Conservation (phyloP, 2,888 invertebrate species). For the Trissoscelio sp. region DNA sequence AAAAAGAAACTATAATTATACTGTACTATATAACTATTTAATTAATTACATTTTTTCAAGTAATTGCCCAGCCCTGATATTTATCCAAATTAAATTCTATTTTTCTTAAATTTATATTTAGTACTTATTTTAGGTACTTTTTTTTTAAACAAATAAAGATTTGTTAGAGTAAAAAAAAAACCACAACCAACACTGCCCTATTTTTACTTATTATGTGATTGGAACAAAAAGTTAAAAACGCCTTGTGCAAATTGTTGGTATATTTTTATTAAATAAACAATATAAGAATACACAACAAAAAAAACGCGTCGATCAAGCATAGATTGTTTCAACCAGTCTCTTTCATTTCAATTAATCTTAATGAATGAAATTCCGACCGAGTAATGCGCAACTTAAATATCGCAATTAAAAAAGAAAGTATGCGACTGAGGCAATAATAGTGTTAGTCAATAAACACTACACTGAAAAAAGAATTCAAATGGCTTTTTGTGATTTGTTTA, state of each 20-base stretch:
- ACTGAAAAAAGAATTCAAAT: neutral
- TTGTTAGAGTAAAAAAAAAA: too few species aligned
- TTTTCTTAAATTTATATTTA: too few species aligned
- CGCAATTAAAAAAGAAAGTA: too few species aligned
- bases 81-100: too few species aligned
- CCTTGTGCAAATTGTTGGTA: constrained; percentile 33
- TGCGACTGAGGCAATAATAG: too few species aligned
- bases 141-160: too few species aligned
- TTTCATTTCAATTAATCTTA: too few species aligned
- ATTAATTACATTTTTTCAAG: too few species aligned
- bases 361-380: constrained; percentile 9
- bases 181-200: constrained; percentile 40
- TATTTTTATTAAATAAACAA: constrained; percentile 59
- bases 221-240: constrained; percentile 18
- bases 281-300: constrained; percentile 60
- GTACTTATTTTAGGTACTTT: too few species aligned
- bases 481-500: neutral
- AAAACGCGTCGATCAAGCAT: constrained; percentile 43
- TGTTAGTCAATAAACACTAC: neutral
- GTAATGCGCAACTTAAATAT: constrained; percentile 10
- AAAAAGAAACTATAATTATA: too few species aligned
- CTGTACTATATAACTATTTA: too few species aligned
- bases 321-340: constrained; percentile 44
- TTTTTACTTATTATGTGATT: constrained; percentile 26
- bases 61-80: too few species aligned